Percentiles rank a stretch among this genome's conserved stretches.
Evolutionary conservation across 2,113 vertebrate species (phyloP).

Genomic region (Penelope pileata): DNA sequence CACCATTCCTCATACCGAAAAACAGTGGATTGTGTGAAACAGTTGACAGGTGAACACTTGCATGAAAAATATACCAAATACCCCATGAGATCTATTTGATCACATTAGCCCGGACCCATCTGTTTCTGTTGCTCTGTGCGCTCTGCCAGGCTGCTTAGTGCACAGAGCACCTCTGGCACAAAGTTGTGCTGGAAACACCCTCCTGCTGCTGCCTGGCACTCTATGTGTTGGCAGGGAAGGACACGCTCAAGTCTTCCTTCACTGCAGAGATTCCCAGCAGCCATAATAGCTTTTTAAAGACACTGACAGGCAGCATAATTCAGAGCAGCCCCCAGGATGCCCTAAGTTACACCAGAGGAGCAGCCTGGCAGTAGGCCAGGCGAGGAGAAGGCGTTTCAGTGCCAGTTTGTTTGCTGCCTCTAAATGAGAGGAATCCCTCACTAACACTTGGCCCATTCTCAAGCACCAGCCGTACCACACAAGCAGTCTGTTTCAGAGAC

Average conservation of each 20-base stretch:
- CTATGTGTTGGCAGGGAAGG: slow-evolving; percentile 28
- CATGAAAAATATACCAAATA: background rate
- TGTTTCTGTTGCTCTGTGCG: background rate
- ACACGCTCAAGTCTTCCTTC: background rate
- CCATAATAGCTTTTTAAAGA: slow-evolving; percentile 33
- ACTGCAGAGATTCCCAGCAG: background rate
- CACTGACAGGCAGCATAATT: slow-evolving; percentile 34
- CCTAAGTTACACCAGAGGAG: background rate
- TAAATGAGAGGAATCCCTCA: background rate
- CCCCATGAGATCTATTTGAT: background rate
- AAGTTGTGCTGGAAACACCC: slow-evolving; percentile 8
- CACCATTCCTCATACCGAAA: background rate
- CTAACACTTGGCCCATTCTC: background rate
- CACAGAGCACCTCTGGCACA: slow-evolving; percentile 31
- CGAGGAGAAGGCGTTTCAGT: background rate
- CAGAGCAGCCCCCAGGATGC: background rate
- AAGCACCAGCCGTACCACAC: background rate
- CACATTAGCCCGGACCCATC: background rate
- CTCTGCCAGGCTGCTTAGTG: slow-evolving; percentile 24
- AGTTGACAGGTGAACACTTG: background rate
- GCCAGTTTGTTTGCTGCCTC: background rate
- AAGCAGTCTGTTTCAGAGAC: background rate
- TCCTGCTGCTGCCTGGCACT: slow-evolving; percentile 50
- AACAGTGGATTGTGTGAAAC: background rate
- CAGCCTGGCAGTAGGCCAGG: background rate